phyloP scores from a whole-genome alignment of 1,140 invertebrate species.

The Pseudomyrmex flavicornis region DNA sequence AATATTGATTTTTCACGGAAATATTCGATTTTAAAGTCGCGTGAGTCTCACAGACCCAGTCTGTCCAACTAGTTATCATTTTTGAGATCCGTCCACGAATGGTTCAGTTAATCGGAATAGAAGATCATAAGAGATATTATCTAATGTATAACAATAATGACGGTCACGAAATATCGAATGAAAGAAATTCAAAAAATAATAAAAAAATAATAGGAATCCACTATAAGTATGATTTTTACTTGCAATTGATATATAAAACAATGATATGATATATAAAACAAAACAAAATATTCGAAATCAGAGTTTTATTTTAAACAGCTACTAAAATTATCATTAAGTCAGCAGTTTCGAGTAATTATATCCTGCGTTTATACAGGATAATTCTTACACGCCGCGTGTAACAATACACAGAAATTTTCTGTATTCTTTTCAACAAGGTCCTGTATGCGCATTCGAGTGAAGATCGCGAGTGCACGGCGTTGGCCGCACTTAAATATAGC shows the following conservation, averaged over 20 bases:
- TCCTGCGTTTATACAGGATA: background rate
- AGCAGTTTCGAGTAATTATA: conserved; percentile 27
- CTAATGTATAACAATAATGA: too few species aligned
- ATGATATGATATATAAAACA: background rate
- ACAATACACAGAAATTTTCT: conserved; percentile 5
- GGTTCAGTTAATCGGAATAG: too few species aligned
- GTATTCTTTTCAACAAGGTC: background rate
- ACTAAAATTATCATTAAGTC: conserved; percentile 20
- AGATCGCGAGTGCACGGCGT: conserved; percentile 61
- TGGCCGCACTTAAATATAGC: conserved; percentile 82
- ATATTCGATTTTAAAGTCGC: too few species aligned
- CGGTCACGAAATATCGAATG: too few species aligned
- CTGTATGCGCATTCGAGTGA: background rate
- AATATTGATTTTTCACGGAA: too few species aligned
- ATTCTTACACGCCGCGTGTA: background rate
- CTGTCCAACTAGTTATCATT: too few species aligned
- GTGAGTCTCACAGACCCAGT: too few species aligned
- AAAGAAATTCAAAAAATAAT: too few species aligned
- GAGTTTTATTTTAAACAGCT: conserved; percentile 2
- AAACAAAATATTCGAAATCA: background rate
- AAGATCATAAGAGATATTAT: too few species aligned
- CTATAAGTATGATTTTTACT: too few species aligned
- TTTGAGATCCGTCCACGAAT: too few species aligned
- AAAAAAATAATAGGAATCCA: too few species aligned
- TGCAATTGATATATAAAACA: background rate